Evolutionary conservation across 2,797 vertebrate genomes (phyloP).

Genomic region (Sebastes melanostomus): DNA sequence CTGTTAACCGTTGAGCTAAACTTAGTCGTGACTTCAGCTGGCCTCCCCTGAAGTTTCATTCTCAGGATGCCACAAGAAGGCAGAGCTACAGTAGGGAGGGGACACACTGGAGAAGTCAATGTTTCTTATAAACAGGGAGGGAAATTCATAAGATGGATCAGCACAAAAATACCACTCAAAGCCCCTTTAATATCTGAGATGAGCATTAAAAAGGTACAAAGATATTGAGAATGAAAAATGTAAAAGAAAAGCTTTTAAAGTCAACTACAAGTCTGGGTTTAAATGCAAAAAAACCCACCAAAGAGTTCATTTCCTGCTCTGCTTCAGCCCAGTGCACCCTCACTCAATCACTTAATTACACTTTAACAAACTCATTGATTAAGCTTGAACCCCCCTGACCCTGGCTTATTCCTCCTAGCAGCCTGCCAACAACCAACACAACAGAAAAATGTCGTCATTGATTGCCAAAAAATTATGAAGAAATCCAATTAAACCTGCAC

Average conservation of each 20-base stretch:
- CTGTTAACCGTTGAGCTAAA: slow-evolving; percentile 60
- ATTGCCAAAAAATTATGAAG: not conserved
- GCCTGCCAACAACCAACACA: not conserved
- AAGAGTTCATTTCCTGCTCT: slow-evolving; percentile 44
- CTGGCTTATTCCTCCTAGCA: not conserved
- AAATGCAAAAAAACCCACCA: not conserved
- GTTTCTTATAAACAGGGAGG: slow-evolving; percentile 4
- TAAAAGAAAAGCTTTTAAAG: not conserved
- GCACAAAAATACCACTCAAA: slow-evolving; percentile 12
- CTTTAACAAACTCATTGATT: slow-evolving; percentile 44
- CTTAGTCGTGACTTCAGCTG: slow-evolving; percentile 70
- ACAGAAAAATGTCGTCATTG: not conserved
- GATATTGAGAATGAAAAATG: not conserved
- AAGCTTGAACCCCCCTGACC: slow-evolving; percentile 19
- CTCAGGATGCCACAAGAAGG: slow-evolving; percentile 69
- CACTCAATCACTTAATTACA: slow-evolving; percentile 33
- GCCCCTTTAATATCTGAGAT: slow-evolving; percentile 2
- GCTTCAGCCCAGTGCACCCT: not conserved
- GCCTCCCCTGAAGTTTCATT: slow-evolving; percentile 66
- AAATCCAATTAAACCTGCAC: not conserved
- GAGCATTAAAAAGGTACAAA: not conserved
- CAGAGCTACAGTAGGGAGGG: slow-evolving; percentile 49
- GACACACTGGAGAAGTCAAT: not conserved
- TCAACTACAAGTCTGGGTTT: not conserved
- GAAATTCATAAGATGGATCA: not conserved